Evolutionary conservation across 2,113 vertebrate species (phyloP), one percentile per base, ranked within the genome.

Genomic region (Hippolais icterina): DNA sequence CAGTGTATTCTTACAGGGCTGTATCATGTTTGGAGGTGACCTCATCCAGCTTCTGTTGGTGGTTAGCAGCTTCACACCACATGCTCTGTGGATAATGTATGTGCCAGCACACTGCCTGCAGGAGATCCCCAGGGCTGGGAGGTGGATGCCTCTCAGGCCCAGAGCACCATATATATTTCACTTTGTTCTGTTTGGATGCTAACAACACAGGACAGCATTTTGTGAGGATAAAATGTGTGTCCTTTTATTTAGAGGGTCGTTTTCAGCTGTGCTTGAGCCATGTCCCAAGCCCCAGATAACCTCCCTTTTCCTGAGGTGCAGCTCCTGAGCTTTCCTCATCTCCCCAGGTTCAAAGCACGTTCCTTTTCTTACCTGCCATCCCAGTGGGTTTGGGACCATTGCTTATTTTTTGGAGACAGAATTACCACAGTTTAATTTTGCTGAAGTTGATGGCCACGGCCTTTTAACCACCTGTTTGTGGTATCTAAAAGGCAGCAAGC

Each of bases 1-100:
- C 92, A 97, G 81, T 11, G 16, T 96, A 87, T 92, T 92, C 90
- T 95, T 97, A 90, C 75, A 92, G 94, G 74, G 83, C 94, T 93
- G 56, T 93, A 98, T 99, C 98, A 98, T 98, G 98, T 98, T 97
- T 98, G 97, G 98, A 96, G 96, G 82, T 98, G 97, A 98, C 82
- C 92, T 98, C 97, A 97, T 98, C 82, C 49, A 64, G 56, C 66
- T 94, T 94, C 96, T 89, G 70, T 96, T 98, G 75, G 96, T 78
- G 97, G 97, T 98, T 98, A 98, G 96, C 81, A 86, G 85, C 89
- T 80, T 94, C 85, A 54, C 89, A 95, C 91, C 91, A 39, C 70
- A 52, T 33, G 22, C 63, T 71, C 75, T 96, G 56, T 90, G 90
- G 70, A 44, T 68, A 87, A 91, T 69, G 25, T 60, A 87, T 69